Percentiles rank a stretch among this genome's conserved stretches.
phyloP scores from a whole-genome alignment of 2,888 invertebrate species.

The Spialia ferax region DNA sequence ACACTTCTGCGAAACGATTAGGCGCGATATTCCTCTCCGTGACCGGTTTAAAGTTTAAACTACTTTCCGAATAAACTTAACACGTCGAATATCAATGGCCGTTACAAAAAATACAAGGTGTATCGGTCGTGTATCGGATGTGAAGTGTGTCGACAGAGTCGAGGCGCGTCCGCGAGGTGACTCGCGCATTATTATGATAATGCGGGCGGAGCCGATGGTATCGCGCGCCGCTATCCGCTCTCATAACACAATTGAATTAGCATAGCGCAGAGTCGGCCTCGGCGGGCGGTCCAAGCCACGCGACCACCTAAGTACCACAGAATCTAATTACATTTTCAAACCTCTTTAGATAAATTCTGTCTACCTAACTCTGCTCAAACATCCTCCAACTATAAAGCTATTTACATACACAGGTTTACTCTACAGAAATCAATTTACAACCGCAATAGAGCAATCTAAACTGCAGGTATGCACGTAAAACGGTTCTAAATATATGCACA shows the following conservation, averaged over 20 bases:
- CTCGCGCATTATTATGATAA: constrained; percentile 85
- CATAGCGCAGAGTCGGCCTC: constrained; percentile 75
- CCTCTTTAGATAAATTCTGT: constrained; percentile 43
- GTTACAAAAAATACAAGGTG: constrained; percentile 39
- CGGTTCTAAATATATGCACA: constrained; percentile 60
- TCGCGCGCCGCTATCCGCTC: constrained; percentile 69
- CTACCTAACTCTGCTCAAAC: not conserved
- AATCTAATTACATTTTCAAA: constrained; percentile 56
- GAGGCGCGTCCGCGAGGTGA: constrained; percentile 68
- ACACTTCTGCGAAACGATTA: constrained; percentile 84
- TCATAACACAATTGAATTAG: constrained; percentile 85
- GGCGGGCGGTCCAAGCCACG: constrained; percentile 82
- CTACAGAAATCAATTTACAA: constrained; percentile 41
- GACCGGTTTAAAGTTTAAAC: constrained; percentile 37
- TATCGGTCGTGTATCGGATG: constrained; percentile 51
- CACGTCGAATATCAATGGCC: constrained; percentile 40
- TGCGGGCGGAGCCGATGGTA: constrained; percentile 77
- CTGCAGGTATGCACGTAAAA: constrained; percentile 54
- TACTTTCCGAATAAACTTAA: constrained; percentile 24
- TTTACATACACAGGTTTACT: constrained; percentile 11
- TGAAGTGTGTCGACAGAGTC: constrained; percentile 65
- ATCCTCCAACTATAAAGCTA: not conserved
- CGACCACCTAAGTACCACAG: constrained; percentile 63
- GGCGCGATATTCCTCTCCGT: constrained; percentile 47
- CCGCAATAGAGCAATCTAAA: constrained; percentile 46